Evolutionary conservation across 2,797 vertebrate genomes (phyloP).

Genomic region (Cynodonichthys magdalenae): DNA sequence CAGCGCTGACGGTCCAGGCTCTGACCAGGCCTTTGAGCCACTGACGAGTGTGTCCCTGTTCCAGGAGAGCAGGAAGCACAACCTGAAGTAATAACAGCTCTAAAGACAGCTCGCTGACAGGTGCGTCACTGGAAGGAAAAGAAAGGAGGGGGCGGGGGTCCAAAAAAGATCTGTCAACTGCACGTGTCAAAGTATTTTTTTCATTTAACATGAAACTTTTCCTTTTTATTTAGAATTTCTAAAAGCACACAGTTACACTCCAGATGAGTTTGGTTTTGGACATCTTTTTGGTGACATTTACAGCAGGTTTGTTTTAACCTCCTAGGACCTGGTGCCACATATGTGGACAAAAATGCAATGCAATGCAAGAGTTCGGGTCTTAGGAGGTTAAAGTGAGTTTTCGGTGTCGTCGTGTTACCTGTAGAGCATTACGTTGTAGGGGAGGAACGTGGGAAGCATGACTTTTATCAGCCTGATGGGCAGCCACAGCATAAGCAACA

Average conservation of each 20-base stretch:
- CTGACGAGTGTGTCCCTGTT: slow-evolving; percentile 96
- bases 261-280: too few relatives aligned
- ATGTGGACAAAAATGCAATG: too few relatives aligned
- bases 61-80: slow-evolving; percentile 91
- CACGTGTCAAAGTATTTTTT: too few relatives aligned
- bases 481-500: slow-evolving; percentile 98
- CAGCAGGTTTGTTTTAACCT: too few relatives aligned
- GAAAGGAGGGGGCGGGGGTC: slow-evolving; percentile 9
- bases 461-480: slow-evolving; percentile 97
- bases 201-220: too few relatives aligned
- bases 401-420: slow-evolving; percentile 78
- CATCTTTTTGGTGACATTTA: too few relatives aligned
- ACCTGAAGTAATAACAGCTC: slow-evolving; percentile 93
- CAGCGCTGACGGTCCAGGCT: slow-evolving; percentile 97
- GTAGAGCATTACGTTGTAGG: slow-evolving; percentile 99
- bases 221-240: neutral
- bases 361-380: too few relatives aligned
- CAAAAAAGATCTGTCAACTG: neutral
- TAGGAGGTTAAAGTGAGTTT: too few relatives aligned
- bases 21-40: slow-evolving; percentile 98
- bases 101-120: slow-evolving; percentile 86
- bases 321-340: too few relatives aligned
- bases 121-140: slow-evolving; percentile 86
- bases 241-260: neutral
- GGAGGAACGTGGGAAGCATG: slow-evolving; percentile 92